A percentile compares a stretch with the other conserved stretches of the same genome.
Evolutionary conservation across 2,113 vertebrate species (phyloP).

Genomic region (Felis chaus): DNA sequence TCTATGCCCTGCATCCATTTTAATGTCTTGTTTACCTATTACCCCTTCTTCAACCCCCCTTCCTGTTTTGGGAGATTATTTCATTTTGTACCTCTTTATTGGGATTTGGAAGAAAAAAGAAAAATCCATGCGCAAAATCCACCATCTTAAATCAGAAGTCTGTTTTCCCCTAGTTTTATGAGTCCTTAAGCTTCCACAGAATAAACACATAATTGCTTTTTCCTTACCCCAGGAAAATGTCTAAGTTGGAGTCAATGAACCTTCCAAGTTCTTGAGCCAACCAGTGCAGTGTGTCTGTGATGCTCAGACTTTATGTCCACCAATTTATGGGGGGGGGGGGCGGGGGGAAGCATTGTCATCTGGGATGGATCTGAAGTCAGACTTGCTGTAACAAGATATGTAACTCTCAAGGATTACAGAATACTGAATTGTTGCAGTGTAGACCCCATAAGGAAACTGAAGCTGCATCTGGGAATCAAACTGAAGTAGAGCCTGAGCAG

Average conservation of each 20-base stretch:
- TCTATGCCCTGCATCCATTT: neutral
- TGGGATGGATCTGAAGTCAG: neutral
- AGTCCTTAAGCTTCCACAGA: conserved; percentile 30
- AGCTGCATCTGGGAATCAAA: neutral
- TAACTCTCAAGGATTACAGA: neutral
- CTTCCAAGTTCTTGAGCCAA: neutral
- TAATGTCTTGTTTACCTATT: neutral
- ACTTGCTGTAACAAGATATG: neutral
- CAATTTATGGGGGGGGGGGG: neutral
- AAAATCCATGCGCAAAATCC: conserved; percentile 20
- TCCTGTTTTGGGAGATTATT: conserved; percentile 9
- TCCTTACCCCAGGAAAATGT: neutral
- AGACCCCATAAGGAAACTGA: neutral
- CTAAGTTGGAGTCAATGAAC: neutral
- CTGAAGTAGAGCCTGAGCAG: neutral
- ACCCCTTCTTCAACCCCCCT: neutral
- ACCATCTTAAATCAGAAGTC: conserved; percentile 1
- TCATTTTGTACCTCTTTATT: neutral
- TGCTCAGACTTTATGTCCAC: neutral
- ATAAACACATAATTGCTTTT: neutral
- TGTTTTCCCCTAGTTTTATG: neutral
- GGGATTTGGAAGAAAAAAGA: neutral
- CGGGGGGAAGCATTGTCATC: neutral
- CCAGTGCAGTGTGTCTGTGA: neutral
- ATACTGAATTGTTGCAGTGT: neutral